A percentile compares a stretch with the other conserved stretches of the same genome.
Conservation (phyloP, 37 sponge, comb jelly and placozoan species). For the Haliclona indistincta region DNA sequence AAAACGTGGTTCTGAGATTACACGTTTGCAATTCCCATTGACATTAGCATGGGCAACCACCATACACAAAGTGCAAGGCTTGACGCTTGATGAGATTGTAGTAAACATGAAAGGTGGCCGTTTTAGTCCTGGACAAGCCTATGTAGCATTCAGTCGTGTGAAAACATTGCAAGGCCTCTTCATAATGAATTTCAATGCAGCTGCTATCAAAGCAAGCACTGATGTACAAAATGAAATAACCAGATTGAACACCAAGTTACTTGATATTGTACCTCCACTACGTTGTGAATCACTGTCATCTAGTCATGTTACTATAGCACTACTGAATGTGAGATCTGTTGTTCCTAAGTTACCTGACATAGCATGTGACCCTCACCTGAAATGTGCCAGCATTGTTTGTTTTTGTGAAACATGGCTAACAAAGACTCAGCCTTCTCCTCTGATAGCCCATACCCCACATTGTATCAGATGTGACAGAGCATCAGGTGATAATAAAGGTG, state of each 20-base stretch:
- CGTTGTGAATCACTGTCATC: neutral
- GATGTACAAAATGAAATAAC: constrained; percentile 20
- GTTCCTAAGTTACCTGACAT: constrained; percentile 21
- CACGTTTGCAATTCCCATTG: constrained; percentile 35
- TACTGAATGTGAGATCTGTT: constrained; percentile 44
- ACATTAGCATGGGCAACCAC: constrained; percentile 16
- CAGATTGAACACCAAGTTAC: neutral
- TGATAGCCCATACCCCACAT: neutral
- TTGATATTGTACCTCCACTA: neutral
- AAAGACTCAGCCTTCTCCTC: constrained; percentile 22
- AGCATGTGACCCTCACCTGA: constrained; percentile 3
- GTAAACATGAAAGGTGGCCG: constrained; percentile 24
- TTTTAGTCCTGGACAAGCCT: constrained; percentile 36
- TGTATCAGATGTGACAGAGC: constrained; percentile 30
- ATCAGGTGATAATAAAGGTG: constrained; percentile 12
- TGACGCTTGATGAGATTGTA: constrained; percentile 35
- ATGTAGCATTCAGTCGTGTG: constrained; percentile 46
- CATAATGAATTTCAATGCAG: constrained; percentile 27
- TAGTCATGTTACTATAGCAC: constrained; percentile 11
- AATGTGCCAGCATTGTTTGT: neutral
- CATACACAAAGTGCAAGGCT: constrained; percentile 46
- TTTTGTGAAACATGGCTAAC: constrained; percentile 41
- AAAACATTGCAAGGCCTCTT: constrained; percentile 6
- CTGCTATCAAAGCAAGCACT: constrained; percentile 12
- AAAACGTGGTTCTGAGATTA: constrained; percentile 36